Percentiles rank a stretch among this genome's conserved stretches.
Evolutionary conservation across 2,888 invertebrate genomes (phyloP).

Genomic region (Cosmia pyralina): DNA sequence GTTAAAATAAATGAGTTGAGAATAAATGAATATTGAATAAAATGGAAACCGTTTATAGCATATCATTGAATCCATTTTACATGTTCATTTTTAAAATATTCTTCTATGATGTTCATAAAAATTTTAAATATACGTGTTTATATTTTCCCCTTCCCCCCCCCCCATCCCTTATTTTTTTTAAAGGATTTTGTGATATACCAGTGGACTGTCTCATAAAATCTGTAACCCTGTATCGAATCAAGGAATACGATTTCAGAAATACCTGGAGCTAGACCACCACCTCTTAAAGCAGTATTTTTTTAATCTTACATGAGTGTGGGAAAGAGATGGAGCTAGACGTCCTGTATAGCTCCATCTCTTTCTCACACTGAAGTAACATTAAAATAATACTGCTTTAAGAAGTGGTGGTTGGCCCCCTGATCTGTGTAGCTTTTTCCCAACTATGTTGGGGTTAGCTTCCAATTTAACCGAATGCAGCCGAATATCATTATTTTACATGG

Average conservation of each 20-base stretch:
- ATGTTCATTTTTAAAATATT: background rate
- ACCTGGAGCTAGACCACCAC: no score
- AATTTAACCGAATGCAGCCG: background rate
- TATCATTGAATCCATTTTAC: background rate
- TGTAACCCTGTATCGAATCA: background rate
- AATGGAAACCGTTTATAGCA: background rate
- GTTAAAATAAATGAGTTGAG: no score
- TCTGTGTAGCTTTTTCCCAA: background rate
- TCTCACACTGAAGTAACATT: no score
- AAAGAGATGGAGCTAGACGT: no score
- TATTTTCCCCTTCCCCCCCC: no score
- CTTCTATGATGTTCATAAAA: background rate
- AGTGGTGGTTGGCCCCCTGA: no score
- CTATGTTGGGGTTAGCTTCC: background rate
- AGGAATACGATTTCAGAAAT: background rate
- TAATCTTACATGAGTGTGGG: no score
- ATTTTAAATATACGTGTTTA: background rate
- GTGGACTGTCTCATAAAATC: background rate
- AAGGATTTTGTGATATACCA: background rate
- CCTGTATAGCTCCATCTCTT: no score
- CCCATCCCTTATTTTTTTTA: no score
- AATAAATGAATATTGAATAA: background rate
- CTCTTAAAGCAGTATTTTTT: no score
- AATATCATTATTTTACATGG: background rate
- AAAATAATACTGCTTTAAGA: no score